Percentiles rank a stretch among this genome's conserved stretches.
phyloP scores from a whole-genome alignment of 1,140 invertebrate species.

The Habropoda laboriosa region DNA sequence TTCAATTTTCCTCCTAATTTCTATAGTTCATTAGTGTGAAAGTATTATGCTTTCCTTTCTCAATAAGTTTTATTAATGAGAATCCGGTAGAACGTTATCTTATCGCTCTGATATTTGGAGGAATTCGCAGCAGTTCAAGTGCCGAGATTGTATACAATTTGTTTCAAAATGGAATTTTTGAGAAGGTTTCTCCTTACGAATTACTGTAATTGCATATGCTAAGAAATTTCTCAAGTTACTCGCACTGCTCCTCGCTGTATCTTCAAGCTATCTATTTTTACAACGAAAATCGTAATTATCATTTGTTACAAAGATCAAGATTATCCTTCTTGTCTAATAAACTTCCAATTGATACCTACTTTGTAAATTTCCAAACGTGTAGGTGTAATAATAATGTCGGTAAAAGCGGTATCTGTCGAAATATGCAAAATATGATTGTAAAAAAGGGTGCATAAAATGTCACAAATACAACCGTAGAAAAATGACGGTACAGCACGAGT shows the following conservation, averaged over 20 bases:
- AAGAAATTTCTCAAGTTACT: constrained; percentile 27
- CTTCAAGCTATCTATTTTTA: too few species aligned
- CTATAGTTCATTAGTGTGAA: too few species aligned
- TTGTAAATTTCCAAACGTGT: background rate
- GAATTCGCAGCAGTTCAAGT: background rate
- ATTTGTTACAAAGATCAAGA: too few species aligned
- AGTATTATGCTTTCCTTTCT: too few species aligned
- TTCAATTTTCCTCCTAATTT: too few species aligned
- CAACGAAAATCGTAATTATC: too few species aligned
- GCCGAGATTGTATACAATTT: background rate
- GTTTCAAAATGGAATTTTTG: background rate
- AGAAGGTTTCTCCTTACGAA: background rate
- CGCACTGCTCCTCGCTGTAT: too few species aligned
- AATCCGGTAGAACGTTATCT: background rate
- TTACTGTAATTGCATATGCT: background rate
- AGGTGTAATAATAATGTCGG: background rate
- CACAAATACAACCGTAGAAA: constrained; percentile 3
- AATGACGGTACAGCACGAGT: background rate
- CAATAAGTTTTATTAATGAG: background rate
- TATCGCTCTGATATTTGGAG: background rate
- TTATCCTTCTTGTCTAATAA: too few species aligned
- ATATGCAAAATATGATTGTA: constrained; percentile 8
- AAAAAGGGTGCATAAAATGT: background rate
- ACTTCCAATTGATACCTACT: too few species aligned
- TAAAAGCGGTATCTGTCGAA: constrained; percentile 24